A percentile compares a stretch with the other conserved stretches of the same genome.
phyloP scores from a whole-genome alignment of 2,113 vertebrate species.

The Abramis brama region DNA sequence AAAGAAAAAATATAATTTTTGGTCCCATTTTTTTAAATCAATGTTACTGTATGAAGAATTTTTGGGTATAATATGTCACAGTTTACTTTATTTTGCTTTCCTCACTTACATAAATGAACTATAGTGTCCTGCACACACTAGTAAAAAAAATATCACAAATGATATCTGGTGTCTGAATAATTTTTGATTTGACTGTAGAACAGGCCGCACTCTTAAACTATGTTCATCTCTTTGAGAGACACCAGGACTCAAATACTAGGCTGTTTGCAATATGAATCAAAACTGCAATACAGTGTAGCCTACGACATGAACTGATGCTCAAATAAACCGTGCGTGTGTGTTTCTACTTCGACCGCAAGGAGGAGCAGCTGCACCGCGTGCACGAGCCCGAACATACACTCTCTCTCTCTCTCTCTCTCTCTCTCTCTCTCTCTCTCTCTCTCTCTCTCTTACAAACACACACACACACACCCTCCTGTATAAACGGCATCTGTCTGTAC shows the following conservation, averaged over 20 bases:
- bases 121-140: too few species aligned
- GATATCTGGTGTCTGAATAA: too few species aligned
- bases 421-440: neutral
- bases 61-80: too few species aligned
- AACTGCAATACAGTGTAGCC: neutral
- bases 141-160: too few species aligned
- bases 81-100: too few species aligned
- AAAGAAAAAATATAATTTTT: too few species aligned
- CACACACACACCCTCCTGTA: slow-evolving; percentile 1
- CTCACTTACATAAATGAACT: too few species aligned
- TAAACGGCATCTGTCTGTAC: slow-evolving; percentile 22
- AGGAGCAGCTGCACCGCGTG: slow-evolving; percentile 42
- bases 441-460: neutral
- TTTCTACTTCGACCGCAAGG: slow-evolving; percentile 36
- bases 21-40: too few species aligned
- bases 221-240: neutral
- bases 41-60: too few species aligned
- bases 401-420: slow-evolving; percentile 2
- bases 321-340: neutral
- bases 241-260: neutral
- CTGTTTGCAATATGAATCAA: neutral
- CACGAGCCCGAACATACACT: neutral
- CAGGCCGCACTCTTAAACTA: neutral
- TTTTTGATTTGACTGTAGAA: too few species aligned
- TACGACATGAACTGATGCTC: neutral